phyloP scores from a whole-genome alignment of 2,797 vertebrate genomes.

The Allobates femoralis region DNA sequence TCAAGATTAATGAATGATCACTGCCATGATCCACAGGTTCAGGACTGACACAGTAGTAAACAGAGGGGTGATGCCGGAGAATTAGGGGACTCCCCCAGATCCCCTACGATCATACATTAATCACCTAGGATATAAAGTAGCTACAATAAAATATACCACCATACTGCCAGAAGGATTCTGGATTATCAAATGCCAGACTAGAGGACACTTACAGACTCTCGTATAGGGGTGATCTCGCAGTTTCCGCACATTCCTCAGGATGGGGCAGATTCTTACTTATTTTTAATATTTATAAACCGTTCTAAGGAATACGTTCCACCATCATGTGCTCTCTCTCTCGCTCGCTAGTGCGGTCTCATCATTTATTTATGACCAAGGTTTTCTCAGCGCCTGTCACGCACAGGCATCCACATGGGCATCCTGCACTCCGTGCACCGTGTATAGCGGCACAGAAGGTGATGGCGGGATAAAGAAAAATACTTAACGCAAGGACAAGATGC shows the following conservation, averaged over 20 bases:
- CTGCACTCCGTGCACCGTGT: too few relatives aligned
- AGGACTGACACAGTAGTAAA: too few relatives aligned
- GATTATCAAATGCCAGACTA: neutral
- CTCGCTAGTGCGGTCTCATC: neutral
- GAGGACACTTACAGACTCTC: neutral
- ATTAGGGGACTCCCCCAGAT: too few relatives aligned
- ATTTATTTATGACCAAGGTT: slow-evolving; percentile 4
- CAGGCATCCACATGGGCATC: neutral
- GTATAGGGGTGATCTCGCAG: neutral
- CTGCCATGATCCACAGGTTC: too few relatives aligned
- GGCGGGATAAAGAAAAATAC: neutral
- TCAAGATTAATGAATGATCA: neutral
- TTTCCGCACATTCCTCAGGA: neutral
- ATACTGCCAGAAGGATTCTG: neutral
- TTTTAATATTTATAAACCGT: neutral
- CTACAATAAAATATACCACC: too few relatives aligned
- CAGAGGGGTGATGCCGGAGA: too few relatives aligned
- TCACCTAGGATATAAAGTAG: too few relatives aligned
- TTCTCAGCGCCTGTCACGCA: neutral
- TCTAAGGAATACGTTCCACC: neutral
- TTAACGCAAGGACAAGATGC: neutral
- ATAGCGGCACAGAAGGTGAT: neutral
- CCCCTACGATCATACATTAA: too few relatives aligned
- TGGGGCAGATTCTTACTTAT: neutral
- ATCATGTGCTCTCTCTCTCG: neutral